Evolutionary conservation across 1,140 invertebrate species (phyloP), one percentile per base, ranked within the genome.

Genomic region (Steinernema feltiae): DNA sequence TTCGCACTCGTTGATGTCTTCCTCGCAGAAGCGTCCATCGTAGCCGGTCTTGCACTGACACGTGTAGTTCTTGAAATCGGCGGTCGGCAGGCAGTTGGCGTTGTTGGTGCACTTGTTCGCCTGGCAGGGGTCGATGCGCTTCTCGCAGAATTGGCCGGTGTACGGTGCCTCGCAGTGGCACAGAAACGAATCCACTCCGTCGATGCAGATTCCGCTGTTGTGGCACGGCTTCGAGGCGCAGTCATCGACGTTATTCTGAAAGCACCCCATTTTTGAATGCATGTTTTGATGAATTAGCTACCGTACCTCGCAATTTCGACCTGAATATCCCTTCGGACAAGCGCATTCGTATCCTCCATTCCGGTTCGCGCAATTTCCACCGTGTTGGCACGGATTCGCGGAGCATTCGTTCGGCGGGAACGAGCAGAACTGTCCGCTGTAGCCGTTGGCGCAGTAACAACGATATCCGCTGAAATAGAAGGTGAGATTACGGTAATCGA

Each of bases 291-390:
- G n/a, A 91, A 89, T 71, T 94, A 92, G 87, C 93, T 32, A 75
- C 1, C 71, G 21, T 24, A 32, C 69, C 87, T 95, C 93, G 88
- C 94, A 95, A 87, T 94, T 92, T 84, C 92, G 90, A 17, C 93
- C 94, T 0, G 93, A 94, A 86, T 92, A 95, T 78, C 93, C 93
- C 78, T 91, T 91, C 78, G 92, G 89, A 87, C 94, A 96, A 80
- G 92, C 91, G 87, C 94, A 96, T 77, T 91, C 90, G 89, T 92
- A 95, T 46, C 90, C 90, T 79, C 91, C 90, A 15, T 90, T 89
- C 0, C 91, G 86, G 0, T 92, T 92, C 30, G 89, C 90, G 83
- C 94, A 96, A 75, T 91, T 90, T 3, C 92, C 94, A 0, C 92
- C 92, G 87, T 96, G 94, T 77, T 91, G 89, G 87, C 94, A 96